phyloP scores from a whole-genome alignment of 2,888 invertebrate genomes.

The Brenthis daphne region DNA sequence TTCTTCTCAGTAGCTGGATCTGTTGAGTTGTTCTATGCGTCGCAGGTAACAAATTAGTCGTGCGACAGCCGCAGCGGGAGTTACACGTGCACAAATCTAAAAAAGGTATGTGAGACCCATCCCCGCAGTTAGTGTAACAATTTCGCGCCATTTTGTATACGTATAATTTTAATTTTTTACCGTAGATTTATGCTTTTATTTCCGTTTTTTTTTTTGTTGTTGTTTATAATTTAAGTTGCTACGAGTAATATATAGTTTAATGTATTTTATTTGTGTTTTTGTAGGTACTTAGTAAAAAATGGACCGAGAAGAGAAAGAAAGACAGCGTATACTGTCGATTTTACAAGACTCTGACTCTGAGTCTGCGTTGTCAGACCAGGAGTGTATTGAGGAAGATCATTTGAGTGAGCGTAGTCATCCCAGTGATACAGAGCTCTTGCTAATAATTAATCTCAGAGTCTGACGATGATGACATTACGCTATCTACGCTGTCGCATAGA shows the following conservation, averaged over 20 bases:
- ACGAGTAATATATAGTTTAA: slow-evolving; percentile 27
- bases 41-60: slow-evolving; percentile 30
- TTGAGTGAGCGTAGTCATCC: too few species aligned
- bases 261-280: slow-evolving; percentile 21
- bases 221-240: slow-evolving; percentile 22
- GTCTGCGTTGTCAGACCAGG: too few species aligned
- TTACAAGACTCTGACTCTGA: slow-evolving; percentile 26
- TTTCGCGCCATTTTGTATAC: slow-evolving; percentile 31
- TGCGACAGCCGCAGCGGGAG: slow-evolving; percentile 32
- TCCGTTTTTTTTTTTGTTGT: slow-evolving; percentile 21
- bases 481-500: too few species aligned
- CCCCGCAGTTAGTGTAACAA: slow-evolving; percentile 30
- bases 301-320: background rate
- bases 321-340: background rate
- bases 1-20: slow-evolving; percentile 34
- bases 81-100: slow-evolving; percentile 34
- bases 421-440: too few species aligned
- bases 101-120: slow-evolving; percentile 34
- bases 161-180: slow-evolving; percentile 27
- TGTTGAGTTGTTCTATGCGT: slow-evolving; percentile 35
- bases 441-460: too few species aligned
- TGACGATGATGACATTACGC: too few species aligned
- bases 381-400: too few species aligned
- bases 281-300: slow-evolving; percentile 29
- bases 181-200: slow-evolving; percentile 17